Percentiles rank a stretch among this genome's conserved stretches.
These are phyloP conservation scores for Neotoma lepida DNA, from an alignment of 2,113 vertebrate species.

Conservation along the genomic window DNA sequence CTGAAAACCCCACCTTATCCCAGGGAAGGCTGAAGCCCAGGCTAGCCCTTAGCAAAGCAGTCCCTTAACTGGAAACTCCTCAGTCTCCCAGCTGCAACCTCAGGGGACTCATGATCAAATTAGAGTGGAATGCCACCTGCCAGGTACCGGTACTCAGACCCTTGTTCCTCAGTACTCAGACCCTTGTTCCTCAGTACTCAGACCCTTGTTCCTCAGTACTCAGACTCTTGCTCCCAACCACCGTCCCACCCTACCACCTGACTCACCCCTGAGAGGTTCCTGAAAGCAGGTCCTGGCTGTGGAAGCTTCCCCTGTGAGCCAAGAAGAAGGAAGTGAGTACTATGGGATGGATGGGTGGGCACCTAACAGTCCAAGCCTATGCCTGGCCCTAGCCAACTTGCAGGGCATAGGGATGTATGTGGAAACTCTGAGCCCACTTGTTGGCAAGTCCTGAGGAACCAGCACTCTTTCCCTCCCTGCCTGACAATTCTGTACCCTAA, in stretches of 20 bases:
- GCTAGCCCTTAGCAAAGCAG: background rate
- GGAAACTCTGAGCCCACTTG: background rate
- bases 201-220: no score
- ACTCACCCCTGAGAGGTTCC: constrained; percentile 66
- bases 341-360: background rate
- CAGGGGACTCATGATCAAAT: background rate
- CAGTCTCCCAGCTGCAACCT: fast-evolving
- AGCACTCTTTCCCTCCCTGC: background rate
- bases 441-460: background rate
- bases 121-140: background rate
- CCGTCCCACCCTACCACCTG: fast-evolving
- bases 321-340: constrained; percentile 33
- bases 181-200: no score
- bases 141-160: background rate
- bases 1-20: background rate
- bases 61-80: background rate
- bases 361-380: background rate
- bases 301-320: constrained; percentile 59
- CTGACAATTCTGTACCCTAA: background rate
- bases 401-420: background rate
- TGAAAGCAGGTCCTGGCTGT: constrained; percentile 51
- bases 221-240: background rate
- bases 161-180: background rate
- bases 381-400: background rate
- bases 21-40: background rate